phyloP scores from a whole-genome alignment of 1,140 invertebrate genomes.

The Drosophila watanabei region DNA sequence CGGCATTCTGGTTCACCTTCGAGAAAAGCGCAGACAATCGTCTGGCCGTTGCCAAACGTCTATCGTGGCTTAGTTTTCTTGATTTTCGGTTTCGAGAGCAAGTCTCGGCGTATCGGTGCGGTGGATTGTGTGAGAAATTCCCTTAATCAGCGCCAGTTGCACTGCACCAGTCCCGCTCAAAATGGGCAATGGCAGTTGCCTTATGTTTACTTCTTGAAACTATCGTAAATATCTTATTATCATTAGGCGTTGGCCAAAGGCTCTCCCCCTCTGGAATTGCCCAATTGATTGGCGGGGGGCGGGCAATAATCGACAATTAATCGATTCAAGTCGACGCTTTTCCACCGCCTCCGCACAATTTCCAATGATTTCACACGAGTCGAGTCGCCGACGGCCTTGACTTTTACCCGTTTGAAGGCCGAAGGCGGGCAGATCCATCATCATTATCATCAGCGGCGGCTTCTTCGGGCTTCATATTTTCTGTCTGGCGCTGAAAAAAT shows the following conservation, averaged over 20 bases:
- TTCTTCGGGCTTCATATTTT: slow-evolving; percentile 30
- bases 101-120: slow-evolving; percentile 26
- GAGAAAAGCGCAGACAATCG: slow-evolving; percentile 62
- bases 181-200: slow-evolving; percentile 45
- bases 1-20: slow-evolving; percentile 76
- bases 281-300: slow-evolving; percentile 25
- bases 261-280: slow-evolving; percentile 16
- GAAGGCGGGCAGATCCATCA: slow-evolving; percentile 12
- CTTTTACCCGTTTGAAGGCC: slow-evolving; percentile 52
- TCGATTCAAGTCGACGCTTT: slow-evolving; percentile 17
- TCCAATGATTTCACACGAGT: slow-evolving; percentile 40
- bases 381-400: slow-evolving; percentile 54
- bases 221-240: slow-evolving; percentile 41
- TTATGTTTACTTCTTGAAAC: slow-evolving; percentile 20
- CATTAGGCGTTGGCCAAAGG: slow-evolving; percentile 55
- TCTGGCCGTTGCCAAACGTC: slow-evolving; percentile 49
- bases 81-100: slow-evolving; percentile 45
- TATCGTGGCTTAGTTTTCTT: slow-evolving; percentile 59
- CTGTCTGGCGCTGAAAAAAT: slow-evolving; percentile 39
- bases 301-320: slow-evolving; percentile 26
- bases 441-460: slow-evolving; percentile 20
- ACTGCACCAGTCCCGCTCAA: slow-evolving; percentile 49
- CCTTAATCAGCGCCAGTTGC: slow-evolving; percentile 74
- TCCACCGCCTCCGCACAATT: slow-evolving; percentile 27
- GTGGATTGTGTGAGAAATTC: slow-evolving; percentile 75